Evolutionary conservation across 2,113 vertebrate genomes (phyloP), one percentile per base, ranked within the genome.

Genomic region (Prunella himalayana): DNA sequence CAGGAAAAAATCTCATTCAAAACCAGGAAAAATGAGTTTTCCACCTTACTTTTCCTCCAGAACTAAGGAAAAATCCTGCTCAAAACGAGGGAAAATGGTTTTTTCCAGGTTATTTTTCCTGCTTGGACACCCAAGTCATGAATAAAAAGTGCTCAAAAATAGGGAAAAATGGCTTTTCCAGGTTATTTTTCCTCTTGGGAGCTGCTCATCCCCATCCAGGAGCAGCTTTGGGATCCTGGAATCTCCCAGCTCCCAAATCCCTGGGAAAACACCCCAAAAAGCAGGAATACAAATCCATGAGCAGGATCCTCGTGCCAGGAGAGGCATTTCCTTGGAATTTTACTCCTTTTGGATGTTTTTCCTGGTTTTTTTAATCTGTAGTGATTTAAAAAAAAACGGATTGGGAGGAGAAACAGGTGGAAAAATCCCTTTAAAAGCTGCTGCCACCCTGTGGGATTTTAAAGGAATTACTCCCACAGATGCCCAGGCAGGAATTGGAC

Each of bases 321-420:
- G n/a, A 61, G 76, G 42, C 2, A 7, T 39, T 51, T 63, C 83
- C 70, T 53, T 31, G 70, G 18, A 23, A 45, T 20, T 47, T 18
- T 8, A 1, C 35, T 50, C 19, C 31, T 33, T 27, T 4, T 6
- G 45, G 80, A 20, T 16, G 19, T 6, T 57, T 44, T 42, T 15
- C 31, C n/a, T 5, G 0, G 2, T 41, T 41, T 49, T 63, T 47
- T 23, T 39, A 10, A 44, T 24, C 15, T 1, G 2, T 6, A 15
- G 18, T 6, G 28, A 59, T 50, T 22, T 8, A 19, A 44, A 59
- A 44, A 59, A 42, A 18, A 33, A 18, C 1, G 2, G 71, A 35
- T 25, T 2, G 2, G 45, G 83, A 68, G 37, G 71, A 51, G 18
- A 37, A 68, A 44, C 0, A 2, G 16, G 47, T 0, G 1, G 37